phyloP scores from a whole-genome alignment of 2,113 vertebrate species.

The Mola mola region DNA sequence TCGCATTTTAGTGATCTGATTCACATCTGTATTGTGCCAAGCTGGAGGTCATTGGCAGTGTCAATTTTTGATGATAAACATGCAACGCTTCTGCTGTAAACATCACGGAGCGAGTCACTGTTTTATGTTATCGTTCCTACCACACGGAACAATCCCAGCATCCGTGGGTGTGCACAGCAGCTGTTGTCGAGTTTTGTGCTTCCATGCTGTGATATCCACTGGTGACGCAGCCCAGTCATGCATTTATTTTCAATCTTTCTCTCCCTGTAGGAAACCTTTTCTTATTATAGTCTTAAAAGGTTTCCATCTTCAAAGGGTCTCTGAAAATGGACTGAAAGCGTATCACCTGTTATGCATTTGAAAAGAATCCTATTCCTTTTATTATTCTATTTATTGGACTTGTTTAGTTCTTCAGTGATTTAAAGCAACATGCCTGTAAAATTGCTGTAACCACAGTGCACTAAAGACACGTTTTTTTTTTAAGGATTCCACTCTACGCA shows the following conservation, averaged over 20 bases:
- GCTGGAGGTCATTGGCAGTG: too few species aligned
- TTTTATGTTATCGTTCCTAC: too few species aligned
- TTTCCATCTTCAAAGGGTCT: not conserved
- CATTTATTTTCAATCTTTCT: not conserved
- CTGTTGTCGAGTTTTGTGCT: not conserved
- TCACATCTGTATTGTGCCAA: too few species aligned
- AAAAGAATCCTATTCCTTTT: not conserved
- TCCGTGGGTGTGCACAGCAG: too few species aligned
- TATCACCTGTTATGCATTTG: not conserved
- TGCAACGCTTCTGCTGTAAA: too few species aligned
- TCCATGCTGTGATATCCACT: not conserved
- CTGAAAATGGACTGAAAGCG: not conserved
- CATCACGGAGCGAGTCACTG: too few species aligned
- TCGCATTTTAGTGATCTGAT: too few species aligned
- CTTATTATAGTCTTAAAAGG: not conserved
- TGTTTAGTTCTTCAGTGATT: too few species aligned
- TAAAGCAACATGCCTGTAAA: not conserved
- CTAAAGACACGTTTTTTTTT: conserved; percentile 4
- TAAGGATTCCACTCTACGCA: too few species aligned
- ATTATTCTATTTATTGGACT: too few species aligned
- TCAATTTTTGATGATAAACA: too few species aligned
- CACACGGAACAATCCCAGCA: too few species aligned
- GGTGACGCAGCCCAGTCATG: not conserved
- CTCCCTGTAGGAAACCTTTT: not conserved
- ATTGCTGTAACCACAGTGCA: not conserved